Conservation (phyloP, 1,140 invertebrate species). For the Probaryconus sp. region DNA sequence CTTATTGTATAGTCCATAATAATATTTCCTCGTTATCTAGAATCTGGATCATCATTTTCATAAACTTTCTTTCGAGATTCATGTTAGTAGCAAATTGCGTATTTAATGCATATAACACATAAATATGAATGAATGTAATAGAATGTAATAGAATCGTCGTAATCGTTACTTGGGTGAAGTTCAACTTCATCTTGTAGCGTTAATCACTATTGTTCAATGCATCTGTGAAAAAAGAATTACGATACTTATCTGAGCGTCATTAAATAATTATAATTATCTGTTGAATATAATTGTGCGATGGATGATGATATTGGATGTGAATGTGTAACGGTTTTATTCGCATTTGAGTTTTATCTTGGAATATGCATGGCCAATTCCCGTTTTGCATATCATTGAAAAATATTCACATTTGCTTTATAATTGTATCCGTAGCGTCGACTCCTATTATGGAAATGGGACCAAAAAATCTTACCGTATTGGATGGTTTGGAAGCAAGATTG, state of each 20-base stretch:
- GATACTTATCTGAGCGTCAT: slow-evolving; percentile 39
- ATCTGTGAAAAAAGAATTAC: slow-evolving; percentile 41
- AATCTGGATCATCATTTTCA: slow-evolving; percentile 37
- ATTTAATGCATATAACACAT: slow-evolving; percentile 37
- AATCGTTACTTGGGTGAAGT: slow-evolving; percentile 36
- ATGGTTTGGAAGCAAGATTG: slow-evolving; percentile 94
- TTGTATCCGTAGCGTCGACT: slow-evolving; percentile 84
- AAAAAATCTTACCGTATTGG: slow-evolving; percentile 91
- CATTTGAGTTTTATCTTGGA: slow-evolving; percentile 29
- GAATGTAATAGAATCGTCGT: slow-evolving; percentile 44
- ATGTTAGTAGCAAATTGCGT: slow-evolving; percentile 42
- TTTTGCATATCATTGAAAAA: no score
- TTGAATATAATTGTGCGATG: slow-evolving; percentile 43
- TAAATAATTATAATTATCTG: slow-evolving; percentile 43
- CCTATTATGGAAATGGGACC: slow-evolving; percentile 90
- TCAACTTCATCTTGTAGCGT: slow-evolving; percentile 50
- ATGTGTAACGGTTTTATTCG: slow-evolving; percentile 49
- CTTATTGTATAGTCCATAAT: no score
- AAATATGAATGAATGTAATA: slow-evolving; percentile 58
- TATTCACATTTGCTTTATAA: no score
- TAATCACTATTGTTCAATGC: slow-evolving; percentile 52
- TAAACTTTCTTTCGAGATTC: slow-evolving; percentile 44
- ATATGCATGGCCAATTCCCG: slow-evolving; percentile 48
- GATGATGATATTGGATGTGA: slow-evolving; percentile 50
- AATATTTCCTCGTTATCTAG: no score